Percentiles rank a stretch among this genome's conserved stretches.
phyloP scores from a whole-genome alignment of 2,113 vertebrate species.

The Cygnus buccinator region DNA sequence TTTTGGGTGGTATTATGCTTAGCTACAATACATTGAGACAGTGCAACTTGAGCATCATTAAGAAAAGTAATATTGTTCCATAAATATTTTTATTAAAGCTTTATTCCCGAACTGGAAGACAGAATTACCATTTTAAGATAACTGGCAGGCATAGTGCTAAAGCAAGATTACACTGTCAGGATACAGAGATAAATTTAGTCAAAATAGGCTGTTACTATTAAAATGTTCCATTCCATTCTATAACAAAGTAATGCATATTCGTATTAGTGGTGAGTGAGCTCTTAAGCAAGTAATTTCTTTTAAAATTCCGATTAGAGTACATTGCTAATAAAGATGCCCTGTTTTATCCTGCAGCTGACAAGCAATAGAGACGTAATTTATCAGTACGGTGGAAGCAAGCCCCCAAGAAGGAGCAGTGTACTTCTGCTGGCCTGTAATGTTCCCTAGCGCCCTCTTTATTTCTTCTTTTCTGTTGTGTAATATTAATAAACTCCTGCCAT shows the following conservation, averaged over 20 bases:
- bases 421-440: not conserved
- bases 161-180: slow-evolving; percentile 46
- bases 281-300: slow-evolving; percentile 27
- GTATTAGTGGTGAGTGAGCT: slow-evolving; percentile 1
- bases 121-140: slow-evolving; percentile 38
- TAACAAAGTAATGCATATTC: not conserved
- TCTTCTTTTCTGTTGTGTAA: not conserved
- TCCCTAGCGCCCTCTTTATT: not conserved
- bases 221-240: not conserved
- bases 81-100: slow-evolving; percentile 63
- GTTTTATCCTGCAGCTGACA: not conserved
- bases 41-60: not conserved
- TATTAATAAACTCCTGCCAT: not conserved
- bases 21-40: not conserved
- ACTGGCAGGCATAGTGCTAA: slow-evolving; percentile 36
- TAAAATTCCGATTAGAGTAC: not conserved
- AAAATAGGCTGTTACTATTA: slow-evolving; percentile 30
- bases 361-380: not conserved
- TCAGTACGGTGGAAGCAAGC: not conserved
- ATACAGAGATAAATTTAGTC: slow-evolving; percentile 37
- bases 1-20: not conserved
- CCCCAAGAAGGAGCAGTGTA: not conserved
- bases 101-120: slow-evolving; percentile 40
- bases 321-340: not conserved
- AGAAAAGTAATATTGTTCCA: not conserved